Evolutionary conservation across 2,888 invertebrate species (phyloP), one percentile per base, ranked within the genome.

Genomic region (Drosophila phalerata): DNA sequence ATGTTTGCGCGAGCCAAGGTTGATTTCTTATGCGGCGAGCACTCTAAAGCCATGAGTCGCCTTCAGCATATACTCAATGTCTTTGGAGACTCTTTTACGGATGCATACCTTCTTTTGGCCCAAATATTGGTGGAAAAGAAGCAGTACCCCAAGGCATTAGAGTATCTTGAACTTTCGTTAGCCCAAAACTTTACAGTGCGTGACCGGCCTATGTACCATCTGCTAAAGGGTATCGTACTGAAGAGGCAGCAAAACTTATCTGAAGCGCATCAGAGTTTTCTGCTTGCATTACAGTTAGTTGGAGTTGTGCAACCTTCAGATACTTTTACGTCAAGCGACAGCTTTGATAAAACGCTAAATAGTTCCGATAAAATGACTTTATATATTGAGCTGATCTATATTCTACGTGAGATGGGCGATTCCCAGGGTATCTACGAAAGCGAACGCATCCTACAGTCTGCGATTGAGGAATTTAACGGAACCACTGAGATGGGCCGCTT

Each of bases 151-250:
- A 94, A 96, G 89, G 98, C 98, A 0, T 94, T 96, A 11, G 97
- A 98, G 91, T 96, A 96, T 61, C 93, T 99, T 48, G 98, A 99
- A 93, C 95, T 97, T 76, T 98, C 97, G 63, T 93, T 99, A 13
- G 98, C 98, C 89, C 96, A 97, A 89, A 97, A 98, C 92, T 98
- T 99, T 90, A 96, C 97, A 92, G 96, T 99, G 0, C 94, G 98
- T 75, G 98, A 98, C 69, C 96, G 97, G 92, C 97, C 98, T 0
- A 93, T 98, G 91, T 99, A 97, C 90, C 97, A 98, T 93, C 94
- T 98, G 71, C 94, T 98, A 1, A 95, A 95, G 77, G 98, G 98
- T 0, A 94, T 97, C 28, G 95, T 98, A 52, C 95, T 97, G 76
- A 97, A 97, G 90, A 94, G 95, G 81, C 94, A 95, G 58, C 95